Evolutionary conservation across 1,140 invertebrate species (phyloP), one percentile per base, ranked within the genome.

Genomic region (Solenopsis fugax): DNA sequence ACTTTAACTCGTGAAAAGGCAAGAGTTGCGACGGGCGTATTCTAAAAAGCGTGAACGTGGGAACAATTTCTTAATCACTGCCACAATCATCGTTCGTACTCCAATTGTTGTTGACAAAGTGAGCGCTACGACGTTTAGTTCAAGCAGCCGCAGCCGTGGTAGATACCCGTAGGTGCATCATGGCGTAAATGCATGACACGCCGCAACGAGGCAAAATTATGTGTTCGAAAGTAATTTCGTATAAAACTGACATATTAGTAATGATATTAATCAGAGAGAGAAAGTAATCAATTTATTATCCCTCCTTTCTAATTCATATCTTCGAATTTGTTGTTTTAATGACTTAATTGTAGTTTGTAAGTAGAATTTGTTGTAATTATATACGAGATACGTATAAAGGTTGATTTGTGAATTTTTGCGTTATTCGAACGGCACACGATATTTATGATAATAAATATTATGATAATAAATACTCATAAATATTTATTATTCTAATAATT

Each of bases 31-130:
- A 29, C 16, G 21, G 4, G 4, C 34, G 29, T 85, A 67, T 87
- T 85, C 71, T 91, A 88, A 91, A 91, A 91, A 91, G 90, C 90
- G 88, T 91, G 90, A 91, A 90, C 67, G 67, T 62, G 78, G 45
- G 64, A 76, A 78, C 34, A 13, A 85, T 87, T 73, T 72, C 73
- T 76, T 77, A 77, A 77, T 89, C 37, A 50, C 56, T 56, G 77
- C 18, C 71, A 72, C 77, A 82, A 82, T 88, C 77, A 37, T 58
- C 52, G 37, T 86, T 41, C 24, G 60, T 64, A 91, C 84, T 81
- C 90, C 86, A 86, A 88, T 91, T 91, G 88, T 62, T n/a, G 76
- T 52, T 62, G 78, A 91, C 82, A 80, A 86, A 86, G 78, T 54
- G 54, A 29, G 24, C 60, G 34, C 16, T 16, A 21, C 60, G 72